Evolutionary conservation across 2,888 invertebrate genomes (phyloP), one percentile per base, ranked within the genome.

Genomic region (Tenthredo distinguenda): DNA sequence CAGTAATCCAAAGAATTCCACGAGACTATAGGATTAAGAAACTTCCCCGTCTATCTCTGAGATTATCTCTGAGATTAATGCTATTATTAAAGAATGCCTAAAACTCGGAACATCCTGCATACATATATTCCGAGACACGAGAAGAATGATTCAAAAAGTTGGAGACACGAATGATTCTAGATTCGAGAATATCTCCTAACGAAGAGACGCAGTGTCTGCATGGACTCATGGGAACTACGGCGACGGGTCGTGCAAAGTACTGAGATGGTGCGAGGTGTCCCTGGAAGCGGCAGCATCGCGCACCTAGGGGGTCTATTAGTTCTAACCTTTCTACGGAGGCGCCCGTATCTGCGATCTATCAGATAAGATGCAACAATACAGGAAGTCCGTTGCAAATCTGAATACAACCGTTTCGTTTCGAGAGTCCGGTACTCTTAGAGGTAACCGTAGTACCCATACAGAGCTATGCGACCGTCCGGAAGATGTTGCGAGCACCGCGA

Each of bases 231-330:
- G 90, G 90, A 91, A 90, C 89, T 87, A 86, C 47, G 12, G 47
- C 15, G 40, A 84, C 74, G 87, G 91, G 87, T 92, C 91, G 91
- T 91, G 91, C 90, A 87, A 71, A 88, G 91, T 90, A 91, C 91
- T 90, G 90, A 91, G 91, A 92, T 91, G 89, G 90, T 88, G 87
- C 87, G 89, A 90, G 91, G 91, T 89, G 88, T 89, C 88, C 71
- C 68, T 88, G 82, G 86, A 88, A 89, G 88, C 89, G 88, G 90
- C 90, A 89, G 87, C 88, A 86, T 89, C 90, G 90, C 90, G 88
- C 91, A 91, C 91, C 90, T 90, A 89, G 91, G 91, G 90, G 90
- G 91, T 91, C 92, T 92, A 92, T 92, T 92, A 92, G 92, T 90
- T 91, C 89, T 89, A 88, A 89, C 90, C 89, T 89, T 87, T 87